Evolutionary conservation across 2,113 vertebrate species (phyloP).

Genomic region (Microcebus ravelobensis): DNA sequence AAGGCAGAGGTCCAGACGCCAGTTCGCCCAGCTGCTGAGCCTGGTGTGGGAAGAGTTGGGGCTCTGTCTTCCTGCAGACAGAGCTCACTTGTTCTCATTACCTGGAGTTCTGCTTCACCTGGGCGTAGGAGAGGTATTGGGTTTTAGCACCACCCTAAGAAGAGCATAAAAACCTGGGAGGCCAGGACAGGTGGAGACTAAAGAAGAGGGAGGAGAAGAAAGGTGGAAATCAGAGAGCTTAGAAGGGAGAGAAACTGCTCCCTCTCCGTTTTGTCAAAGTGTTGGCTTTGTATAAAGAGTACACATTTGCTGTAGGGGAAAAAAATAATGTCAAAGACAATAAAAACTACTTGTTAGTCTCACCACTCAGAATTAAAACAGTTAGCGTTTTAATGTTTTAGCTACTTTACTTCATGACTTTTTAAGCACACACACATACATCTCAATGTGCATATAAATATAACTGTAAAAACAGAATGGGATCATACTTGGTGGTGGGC

Average conservation of each 20-base stretch:
- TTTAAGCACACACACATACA: neutral
- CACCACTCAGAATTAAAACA: neutral
- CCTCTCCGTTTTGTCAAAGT: neutral
- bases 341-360: neutral
- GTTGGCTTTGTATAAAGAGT: neutral
- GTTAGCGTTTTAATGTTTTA: neutral
- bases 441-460: neutral
- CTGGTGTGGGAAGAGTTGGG: neutral
- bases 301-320: neutral
- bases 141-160: neutral
- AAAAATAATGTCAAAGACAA: neutral
- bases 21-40: neutral
- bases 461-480: neutral
- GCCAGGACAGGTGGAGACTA: neutral
- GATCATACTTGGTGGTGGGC: neutral
- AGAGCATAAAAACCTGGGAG: neutral
- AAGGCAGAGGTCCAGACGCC: neutral
- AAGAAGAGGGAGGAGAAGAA: neutral
- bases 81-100: neutral
- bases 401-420: constrained; percentile 2
- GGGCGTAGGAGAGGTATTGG: neutral
- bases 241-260: neutral
- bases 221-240: neutral
- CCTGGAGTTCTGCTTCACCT: neutral
- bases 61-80: neutral